Conservation (phyloP, 2,888 invertebrate genomes). For the Melinaea marsaeus region DNA sequence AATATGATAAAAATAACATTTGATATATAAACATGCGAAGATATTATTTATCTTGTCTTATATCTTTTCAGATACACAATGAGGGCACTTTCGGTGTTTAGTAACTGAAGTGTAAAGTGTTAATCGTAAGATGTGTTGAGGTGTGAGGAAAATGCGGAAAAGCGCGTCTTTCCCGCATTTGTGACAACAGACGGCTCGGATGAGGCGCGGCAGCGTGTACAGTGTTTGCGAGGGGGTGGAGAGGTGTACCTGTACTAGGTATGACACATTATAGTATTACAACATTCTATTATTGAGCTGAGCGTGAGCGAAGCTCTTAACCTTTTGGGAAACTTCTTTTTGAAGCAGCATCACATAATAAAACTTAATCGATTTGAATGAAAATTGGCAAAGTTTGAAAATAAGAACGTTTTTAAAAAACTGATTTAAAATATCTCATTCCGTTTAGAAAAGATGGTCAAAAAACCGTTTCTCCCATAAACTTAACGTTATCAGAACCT, state of each 20-base stretch:
- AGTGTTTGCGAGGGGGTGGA: slow-evolving; percentile 74
- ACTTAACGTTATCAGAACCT: too few species aligned
- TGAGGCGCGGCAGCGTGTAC: slow-evolving; percentile 73
- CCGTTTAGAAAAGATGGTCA: too few species aligned
- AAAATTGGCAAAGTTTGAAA: too few species aligned
- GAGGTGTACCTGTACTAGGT: slow-evolving; percentile 71
- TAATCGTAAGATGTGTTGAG: slow-evolving; percentile 26
- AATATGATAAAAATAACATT: too few species aligned
- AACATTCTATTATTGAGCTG: background rate
- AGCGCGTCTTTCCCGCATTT: slow-evolving; percentile 37
- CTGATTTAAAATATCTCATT: too few species aligned
- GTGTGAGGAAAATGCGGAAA: slow-evolving; percentile 26
- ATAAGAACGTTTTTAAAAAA: too few species aligned
- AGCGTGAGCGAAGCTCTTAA: too few species aligned
- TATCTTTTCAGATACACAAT: slow-evolving; percentile 28
- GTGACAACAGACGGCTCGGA: slow-evolving; percentile 58
- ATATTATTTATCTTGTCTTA: background rate
- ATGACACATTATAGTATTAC: slow-evolving; percentile 15
- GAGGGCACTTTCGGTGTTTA: slow-evolving; percentile 12
- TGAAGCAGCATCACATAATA: too few species aligned
- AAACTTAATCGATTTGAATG: too few species aligned
- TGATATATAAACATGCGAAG: too few species aligned
- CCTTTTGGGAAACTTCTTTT: too few species aligned
- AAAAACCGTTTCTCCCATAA: too few species aligned
- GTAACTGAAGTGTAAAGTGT: slow-evolving; percentile 25